Base-by-base conservation (phyloP, 1,140 invertebrate genomes). In the Drosophila sp. region DNA sequence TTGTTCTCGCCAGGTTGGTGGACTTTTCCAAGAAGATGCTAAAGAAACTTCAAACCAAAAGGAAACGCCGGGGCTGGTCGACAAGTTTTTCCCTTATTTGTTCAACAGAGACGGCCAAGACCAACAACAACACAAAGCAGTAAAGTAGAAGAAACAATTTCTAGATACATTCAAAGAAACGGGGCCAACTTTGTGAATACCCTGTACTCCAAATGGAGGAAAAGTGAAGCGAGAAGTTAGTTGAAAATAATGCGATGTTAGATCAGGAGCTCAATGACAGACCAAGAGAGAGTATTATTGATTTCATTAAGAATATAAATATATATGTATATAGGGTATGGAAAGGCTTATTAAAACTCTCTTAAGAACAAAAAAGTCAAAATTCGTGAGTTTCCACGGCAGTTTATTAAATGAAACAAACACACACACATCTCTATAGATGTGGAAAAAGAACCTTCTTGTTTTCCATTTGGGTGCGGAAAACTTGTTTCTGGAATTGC, bases 71-170 rank as follows among this genome's bases (percentile, higher is more conserved):
- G 60, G 62, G 62, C 60, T 41, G 35, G 65, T 50, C 58, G 60
- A 80, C 81, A 80, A 81, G 81, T 81, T 79, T 76, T 87, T 87
- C 84, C 83, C 83, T 87, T 87, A 87, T 87, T 84, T 84, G 84
- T 70, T 57, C 63, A 40, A 29, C 50, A 17, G 17, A 17, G 17
- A 17, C 17, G 17, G 17, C 17, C 17, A 47, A 62, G 60, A 65
- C 55, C 35, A 55, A 70, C 64, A 55, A 58, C 58, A 66, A 58
- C 60, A 56, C 64, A 68, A 70, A 87, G 68, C 68, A 71, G 69
- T 57, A 65, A 66, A 68, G 57, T 80, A 80, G 66, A 66, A 66
- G 80, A 71, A 80, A 74, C 81, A 56, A 77, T 68, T 77, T 50
- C 6, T 10, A 50, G 44, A 50, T 27, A 50, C 2, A 50, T 8